These are phyloP conservation scores for Ariopsis seemanni DNA, from an alignment of 2,113 vertebrate species.

Conservation along the genomic window DNA sequence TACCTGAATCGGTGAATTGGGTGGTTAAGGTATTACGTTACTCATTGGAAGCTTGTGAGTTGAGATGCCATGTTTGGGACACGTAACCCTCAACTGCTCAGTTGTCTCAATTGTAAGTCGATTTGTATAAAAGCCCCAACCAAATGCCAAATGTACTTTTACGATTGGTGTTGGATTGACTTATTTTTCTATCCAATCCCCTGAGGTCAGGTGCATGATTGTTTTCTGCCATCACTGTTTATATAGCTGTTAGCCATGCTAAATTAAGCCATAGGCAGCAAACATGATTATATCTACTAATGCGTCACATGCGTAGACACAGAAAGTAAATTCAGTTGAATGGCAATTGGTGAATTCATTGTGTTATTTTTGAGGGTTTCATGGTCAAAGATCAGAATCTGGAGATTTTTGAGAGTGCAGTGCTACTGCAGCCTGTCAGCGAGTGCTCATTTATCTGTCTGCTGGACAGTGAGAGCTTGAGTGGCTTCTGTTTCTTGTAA, in stretches of 20 bases:
- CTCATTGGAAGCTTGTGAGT: background rate
- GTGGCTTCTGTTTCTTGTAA: constrained; percentile 16
- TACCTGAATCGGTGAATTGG: background rate
- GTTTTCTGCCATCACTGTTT: background rate
- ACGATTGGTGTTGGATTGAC: background rate
- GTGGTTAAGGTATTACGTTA: background rate
- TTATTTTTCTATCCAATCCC: background rate
- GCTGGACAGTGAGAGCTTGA: constrained; percentile 24
- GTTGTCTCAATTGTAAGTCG: background rate
- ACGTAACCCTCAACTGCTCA: background rate
- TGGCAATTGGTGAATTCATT: background rate
- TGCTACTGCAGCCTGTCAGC: background rate
- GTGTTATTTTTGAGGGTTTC: background rate
- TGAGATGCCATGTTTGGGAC: background rate
- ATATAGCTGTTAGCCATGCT: background rate
- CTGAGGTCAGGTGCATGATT: background rate
- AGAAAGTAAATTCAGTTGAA: background rate
- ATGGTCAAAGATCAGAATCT: background rate
- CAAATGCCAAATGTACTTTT: background rate
- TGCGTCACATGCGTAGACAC: background rate
- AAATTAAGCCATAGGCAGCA: too few relatives aligned
- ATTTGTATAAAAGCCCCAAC: background rate
- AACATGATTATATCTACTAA: background rate
- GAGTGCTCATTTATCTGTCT: constrained; percentile 39
- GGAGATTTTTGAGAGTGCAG: background rate